Percentiles rank a stretch among this genome's conserved stretches.
Evolutionary conservation across 1,140 invertebrate genomes (phyloP).

Genomic region (Drosophila tropicalis): DNA sequence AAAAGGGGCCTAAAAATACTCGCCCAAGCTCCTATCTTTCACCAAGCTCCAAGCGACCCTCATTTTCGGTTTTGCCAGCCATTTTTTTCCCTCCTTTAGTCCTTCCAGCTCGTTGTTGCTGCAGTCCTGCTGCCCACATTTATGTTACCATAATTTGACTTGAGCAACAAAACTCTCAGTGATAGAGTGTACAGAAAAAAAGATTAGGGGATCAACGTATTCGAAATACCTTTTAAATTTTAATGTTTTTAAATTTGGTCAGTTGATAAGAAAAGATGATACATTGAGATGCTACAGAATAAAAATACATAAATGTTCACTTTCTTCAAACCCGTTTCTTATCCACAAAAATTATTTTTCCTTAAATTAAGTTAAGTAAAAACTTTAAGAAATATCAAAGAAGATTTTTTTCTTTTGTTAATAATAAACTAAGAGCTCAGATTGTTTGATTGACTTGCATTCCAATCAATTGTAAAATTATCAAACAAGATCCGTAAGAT

Average conservation of each 20-base stretch:
- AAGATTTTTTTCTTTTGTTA: too few relatives aligned
- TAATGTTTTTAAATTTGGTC: background rate
- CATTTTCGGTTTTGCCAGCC: conserved; percentile 69
- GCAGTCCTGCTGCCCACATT: conserved; percentile 66
- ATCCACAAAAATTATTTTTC: too few relatives aligned
- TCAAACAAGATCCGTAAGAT: background rate
- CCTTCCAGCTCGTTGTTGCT: conserved; percentile 42
- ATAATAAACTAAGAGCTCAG: background rate
- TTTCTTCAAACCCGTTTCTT: too few relatives aligned
- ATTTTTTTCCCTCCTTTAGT: conserved; percentile 48
- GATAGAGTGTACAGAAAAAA: conserved; percentile 11
- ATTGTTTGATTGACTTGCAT: too few relatives aligned
- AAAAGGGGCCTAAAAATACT: conserved; percentile 78
- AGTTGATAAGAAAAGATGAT: background rate
- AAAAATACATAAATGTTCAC: too few relatives aligned
- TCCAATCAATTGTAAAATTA: too few relatives aligned
- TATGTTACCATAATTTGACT: conserved; percentile 81
- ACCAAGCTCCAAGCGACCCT: conserved; percentile 56
- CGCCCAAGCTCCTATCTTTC: conserved; percentile 69
- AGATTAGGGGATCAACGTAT: background rate
- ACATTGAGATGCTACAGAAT: too few relatives aligned
- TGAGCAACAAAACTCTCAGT: conserved; percentile 54
- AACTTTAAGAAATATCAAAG: too few relatives aligned
- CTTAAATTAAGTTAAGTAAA: too few relatives aligned
- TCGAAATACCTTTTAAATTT: background rate